Conservation (phyloP, 2,797 vertebrate species). For the Astyanax mexicanus region DNA sequence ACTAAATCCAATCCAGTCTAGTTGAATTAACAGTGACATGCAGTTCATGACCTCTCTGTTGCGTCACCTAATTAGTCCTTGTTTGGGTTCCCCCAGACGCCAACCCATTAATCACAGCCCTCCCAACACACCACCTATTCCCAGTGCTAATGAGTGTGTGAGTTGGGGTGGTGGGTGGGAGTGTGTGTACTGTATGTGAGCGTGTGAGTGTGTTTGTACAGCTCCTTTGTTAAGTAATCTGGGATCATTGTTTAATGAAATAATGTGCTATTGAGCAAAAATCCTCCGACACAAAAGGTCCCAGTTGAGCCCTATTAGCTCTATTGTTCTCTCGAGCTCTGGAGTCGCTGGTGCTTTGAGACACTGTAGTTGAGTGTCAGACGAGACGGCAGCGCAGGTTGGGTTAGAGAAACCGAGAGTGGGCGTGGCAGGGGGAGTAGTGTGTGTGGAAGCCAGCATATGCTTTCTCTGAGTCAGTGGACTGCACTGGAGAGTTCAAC, state of each 20-base stretch:
- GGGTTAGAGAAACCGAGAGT: neutral
- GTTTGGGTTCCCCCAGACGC: neutral
- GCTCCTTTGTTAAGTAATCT: slow-evolving; percentile 10
- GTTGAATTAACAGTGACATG: neutral
- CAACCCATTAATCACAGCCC: slow-evolving; percentile 31
- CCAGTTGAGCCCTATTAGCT: slow-evolving; percentile 2
- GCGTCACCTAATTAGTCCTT: neutral
- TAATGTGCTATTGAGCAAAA: slow-evolving; percentile 21
- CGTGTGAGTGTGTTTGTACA: neutral
- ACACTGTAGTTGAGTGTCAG: slow-evolving; percentile 24
- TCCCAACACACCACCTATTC: neutral
- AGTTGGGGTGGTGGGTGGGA: neutral
- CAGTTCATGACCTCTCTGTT: slow-evolving; percentile 1
- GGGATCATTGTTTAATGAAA: neutral
- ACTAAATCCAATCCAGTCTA: neutral
- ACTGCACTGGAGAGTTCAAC: no score
- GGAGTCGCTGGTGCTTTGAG: neutral
- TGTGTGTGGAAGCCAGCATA: no score
- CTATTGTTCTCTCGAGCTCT: slow-evolving; percentile 21
- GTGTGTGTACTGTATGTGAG: neutral
- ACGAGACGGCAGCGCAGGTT: neutral
- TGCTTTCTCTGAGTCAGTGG: no score
- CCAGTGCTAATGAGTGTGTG: slow-evolving; percentile 12
- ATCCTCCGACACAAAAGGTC: neutral
- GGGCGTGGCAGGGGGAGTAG: no score